Evolutionary conservation across 2,113 vertebrate species (phyloP).

Genomic region (Hypanus sabinus): DNA sequence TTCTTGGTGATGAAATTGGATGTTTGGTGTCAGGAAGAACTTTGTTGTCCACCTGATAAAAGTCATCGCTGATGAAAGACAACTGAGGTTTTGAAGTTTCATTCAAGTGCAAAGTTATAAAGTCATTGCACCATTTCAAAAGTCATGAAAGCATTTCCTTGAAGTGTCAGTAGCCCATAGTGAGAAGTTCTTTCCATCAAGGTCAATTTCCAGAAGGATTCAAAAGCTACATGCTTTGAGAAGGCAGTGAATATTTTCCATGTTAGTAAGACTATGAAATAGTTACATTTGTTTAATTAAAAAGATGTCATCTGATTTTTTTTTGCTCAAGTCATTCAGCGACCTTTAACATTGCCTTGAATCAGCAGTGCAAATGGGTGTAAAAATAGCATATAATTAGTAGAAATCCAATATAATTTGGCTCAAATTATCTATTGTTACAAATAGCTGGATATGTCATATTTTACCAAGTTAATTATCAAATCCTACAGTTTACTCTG

Average conservation of each 20-base stretch:
- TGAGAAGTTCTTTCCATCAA: background rate
- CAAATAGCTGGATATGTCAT: background rate
- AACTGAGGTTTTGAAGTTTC: background rate
- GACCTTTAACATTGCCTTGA: background rate
- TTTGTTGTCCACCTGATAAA: background rate
- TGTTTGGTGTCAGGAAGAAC: background rate
- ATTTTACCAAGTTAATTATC: constrained; percentile 9
- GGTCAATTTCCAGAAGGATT: background rate
- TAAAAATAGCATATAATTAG: background rate
- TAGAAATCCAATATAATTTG: constrained; percentile 11
- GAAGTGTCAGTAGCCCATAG: background rate
- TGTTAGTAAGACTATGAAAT: background rate
- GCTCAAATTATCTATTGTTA: constrained; percentile 13
- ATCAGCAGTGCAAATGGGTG: background rate
- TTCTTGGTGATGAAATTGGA: background rate
- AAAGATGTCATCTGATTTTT: background rate
- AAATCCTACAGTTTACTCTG: background rate
- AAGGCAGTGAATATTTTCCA: background rate
- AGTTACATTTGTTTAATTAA: constrained; percentile 2
- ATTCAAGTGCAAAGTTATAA: constrained; percentile 2
- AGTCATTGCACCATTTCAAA: background rate
- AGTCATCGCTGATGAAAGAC: no score
- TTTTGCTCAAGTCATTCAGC: background rate
- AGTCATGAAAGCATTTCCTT: background rate
- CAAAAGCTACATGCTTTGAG: background rate